Evolutionary conservation across 2,113 vertebrate genomes (phyloP).

Genomic region (Dissostichus mawsoni): DNA sequence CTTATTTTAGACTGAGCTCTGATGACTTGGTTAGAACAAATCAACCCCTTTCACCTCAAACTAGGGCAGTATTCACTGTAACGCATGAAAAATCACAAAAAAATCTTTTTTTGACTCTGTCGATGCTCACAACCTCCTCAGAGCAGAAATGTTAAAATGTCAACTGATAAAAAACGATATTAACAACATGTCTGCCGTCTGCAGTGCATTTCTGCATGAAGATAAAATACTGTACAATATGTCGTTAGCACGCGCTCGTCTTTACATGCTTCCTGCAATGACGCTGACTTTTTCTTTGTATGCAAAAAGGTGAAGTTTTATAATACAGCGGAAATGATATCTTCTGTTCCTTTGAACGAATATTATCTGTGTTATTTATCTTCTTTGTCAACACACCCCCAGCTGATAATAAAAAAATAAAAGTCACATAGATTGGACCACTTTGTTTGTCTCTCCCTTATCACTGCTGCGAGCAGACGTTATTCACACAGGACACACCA

Average conservation of each 20-base stretch:
- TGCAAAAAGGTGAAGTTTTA: constrained; percentile 40
- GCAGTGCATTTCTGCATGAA: constrained; percentile 71
- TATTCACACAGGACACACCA: constrained; percentile 24
- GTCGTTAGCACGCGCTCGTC: constrained; percentile 28
- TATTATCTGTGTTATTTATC: constrained; percentile 23
- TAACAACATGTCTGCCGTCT: constrained; percentile 37
- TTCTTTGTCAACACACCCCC: not conserved
- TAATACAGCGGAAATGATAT: constrained; percentile 54
- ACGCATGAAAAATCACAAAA: not conserved
- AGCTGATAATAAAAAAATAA: constrained; percentile 58
- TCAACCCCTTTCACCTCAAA: constrained; percentile 12
- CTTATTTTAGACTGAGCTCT: not conserved
- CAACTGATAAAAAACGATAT: not conserved
- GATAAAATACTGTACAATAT: constrained; percentile 59
- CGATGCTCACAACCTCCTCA: constrained; percentile 1
- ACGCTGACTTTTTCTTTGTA: constrained; percentile 43
- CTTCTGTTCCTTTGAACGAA: constrained; percentile 54
- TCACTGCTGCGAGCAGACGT: constrained; percentile 15
- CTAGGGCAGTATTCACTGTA: constrained; percentile 49
- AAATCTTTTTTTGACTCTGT: not conserved
- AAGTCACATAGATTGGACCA: constrained; percentile 64
- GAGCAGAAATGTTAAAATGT: constrained; percentile 15
- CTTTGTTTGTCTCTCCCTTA: constrained; percentile 45
- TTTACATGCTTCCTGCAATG: constrained; percentile 64
- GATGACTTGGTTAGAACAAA: not conserved